A percentile compares a stretch with the other conserved stretches of the same genome.
These are phyloP conservation scores for Tetragonula carbonaria DNA, from an alignment of 2,888 invertebrate genomes.

Conservation along the genomic window DNA sequence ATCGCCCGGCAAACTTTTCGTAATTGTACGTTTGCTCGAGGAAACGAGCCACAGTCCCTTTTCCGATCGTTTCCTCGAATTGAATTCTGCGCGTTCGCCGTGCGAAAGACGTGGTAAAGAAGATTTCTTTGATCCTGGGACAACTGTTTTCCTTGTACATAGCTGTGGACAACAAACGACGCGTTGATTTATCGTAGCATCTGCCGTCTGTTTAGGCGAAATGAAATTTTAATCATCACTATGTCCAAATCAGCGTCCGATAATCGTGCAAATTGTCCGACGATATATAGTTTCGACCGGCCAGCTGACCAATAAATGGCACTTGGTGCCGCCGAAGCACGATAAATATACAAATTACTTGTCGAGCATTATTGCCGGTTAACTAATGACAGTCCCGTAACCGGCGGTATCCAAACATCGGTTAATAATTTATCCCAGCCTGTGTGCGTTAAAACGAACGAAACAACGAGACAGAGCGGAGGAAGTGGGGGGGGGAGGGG, in stretches of 20 bases:
- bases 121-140: too few species aligned
- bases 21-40: background rate
- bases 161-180: too few species aligned
- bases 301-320: background rate
- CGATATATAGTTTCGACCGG: background rate
- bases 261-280: background rate
- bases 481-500: too few species aligned
- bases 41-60: too few species aligned
- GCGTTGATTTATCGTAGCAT: background rate
- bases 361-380: slow-evolving; percentile 1
- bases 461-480: background rate
- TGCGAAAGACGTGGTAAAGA: too few species aligned
- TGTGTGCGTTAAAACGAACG: background rate
- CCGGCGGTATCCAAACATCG: background rate
- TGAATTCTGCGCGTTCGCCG: too few species aligned
- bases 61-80: background rate
- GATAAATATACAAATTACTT: slow-evolving; percentile 10
- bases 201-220: background rate
- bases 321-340: background rate
- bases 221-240: background rate
- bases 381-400: slow-evolving; percentile 1
- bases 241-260: background rate
- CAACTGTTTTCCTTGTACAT: too few species aligned
- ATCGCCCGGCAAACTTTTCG: slow-evolving; percentile 1
- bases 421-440: slow-evolving; percentile 5